Base-by-base conservation (phyloP, 2,888 invertebrate genomes). In the Drosophila borealis region DNA sequence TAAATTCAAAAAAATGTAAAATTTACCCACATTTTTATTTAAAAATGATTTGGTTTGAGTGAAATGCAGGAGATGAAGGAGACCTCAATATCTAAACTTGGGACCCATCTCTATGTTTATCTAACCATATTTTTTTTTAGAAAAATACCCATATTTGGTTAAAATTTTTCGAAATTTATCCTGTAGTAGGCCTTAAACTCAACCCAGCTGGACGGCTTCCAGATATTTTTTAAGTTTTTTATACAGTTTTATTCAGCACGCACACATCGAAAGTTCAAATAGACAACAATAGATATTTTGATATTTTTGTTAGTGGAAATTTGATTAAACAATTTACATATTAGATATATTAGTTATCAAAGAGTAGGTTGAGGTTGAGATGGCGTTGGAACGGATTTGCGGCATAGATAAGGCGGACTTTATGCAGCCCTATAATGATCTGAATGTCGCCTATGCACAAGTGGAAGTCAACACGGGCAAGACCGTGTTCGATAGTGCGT, bases 331-430 rank as follows among this genome's bases (percentile, higher is more conserved):
- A 2, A 29, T 29, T 29, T 8, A 8, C 8, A 29, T 8, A 29
- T 8, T 8, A 29, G 29, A 8, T 29, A 29, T 8, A 29, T 2
- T 29, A 29, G 29, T 29, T 29, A 2, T 29, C 29, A 29, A 8
- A 8, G 29, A 29, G 8, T 8, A 29, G 29, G 8, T 29, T 6
- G 4, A 29, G 29, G 8, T 29, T 6, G 8, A 13, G 34, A 55
- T 55, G 54, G 54, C 54, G 19, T 21, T 55, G 8, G 54, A 36
- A 11, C 11, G 3, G 0, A 4, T 55, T 8, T 55, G 54, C 21
- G 44, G 54, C 6, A n/a, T 55, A 2, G 4, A 14, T 4, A 21
- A 34, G 4, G 3, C 2, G 34, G 2, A 3, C 2, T 21, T 19
- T 4, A 8, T 21, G 34, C 6, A 8, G 11, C 0, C 34, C 4